phyloP scores from a whole-genome alignment of 1,140 invertebrate species.

The Trinorchestia longiramus region DNA sequence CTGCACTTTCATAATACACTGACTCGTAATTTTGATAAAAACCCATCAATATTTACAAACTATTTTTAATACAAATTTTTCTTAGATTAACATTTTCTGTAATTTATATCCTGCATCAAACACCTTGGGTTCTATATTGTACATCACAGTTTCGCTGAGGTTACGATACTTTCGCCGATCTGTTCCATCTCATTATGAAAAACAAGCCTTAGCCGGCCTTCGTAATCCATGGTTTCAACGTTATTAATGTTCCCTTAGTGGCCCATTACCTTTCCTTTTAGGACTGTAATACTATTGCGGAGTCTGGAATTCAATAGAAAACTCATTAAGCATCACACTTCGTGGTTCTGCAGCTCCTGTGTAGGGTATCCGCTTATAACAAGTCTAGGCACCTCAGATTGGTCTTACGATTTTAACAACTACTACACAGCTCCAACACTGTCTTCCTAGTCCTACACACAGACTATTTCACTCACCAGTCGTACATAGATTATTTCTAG shows the following conservation, averaged over 20 bases:
- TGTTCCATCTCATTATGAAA: background rate
- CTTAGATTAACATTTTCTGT: background rate
- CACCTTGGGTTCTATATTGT: background rate
- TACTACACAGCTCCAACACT: background rate
- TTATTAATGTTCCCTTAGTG: background rate
- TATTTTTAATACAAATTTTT: background rate
- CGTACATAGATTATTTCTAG: background rate
- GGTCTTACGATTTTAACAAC: background rate
- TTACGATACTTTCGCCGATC: background rate
- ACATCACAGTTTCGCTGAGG: background rate
- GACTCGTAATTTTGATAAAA: background rate
- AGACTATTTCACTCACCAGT: background rate
- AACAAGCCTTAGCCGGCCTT: background rate
- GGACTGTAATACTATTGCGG: slow-evolving; percentile 10
- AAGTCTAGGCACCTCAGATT: background rate
- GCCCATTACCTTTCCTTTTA: slow-evolving; percentile 46
- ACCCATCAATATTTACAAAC: no score
- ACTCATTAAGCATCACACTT: slow-evolving; percentile 6
- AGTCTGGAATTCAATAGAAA: background rate
- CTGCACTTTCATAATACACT: background rate
- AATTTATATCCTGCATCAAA: background rate
- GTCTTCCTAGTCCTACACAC: background rate
- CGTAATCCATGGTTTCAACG: background rate
- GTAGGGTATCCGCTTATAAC: background rate
- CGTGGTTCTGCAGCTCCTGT: background rate